Conservation (phyloP, 2,888 invertebrate species). For the Axea sp. region DNA sequence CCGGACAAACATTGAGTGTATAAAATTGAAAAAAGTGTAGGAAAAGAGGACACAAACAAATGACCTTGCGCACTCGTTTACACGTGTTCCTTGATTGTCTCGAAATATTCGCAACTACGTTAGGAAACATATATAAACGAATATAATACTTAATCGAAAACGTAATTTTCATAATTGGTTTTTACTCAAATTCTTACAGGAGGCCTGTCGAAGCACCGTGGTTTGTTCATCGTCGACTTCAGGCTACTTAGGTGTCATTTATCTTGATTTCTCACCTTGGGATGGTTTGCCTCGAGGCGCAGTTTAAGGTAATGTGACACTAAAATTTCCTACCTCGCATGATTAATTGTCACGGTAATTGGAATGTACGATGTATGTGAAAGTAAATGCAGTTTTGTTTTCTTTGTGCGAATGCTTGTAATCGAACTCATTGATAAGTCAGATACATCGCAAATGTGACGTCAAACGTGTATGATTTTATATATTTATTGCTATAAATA, state of each 20-base stretch:
- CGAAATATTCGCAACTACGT: slow-evolving; percentile 8
- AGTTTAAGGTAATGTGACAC: slow-evolving; percentile 49
- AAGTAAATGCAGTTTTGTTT: slow-evolving; percentile 7
- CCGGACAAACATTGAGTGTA: slow-evolving; percentile 30
- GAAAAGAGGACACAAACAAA: slow-evolving; percentile 41
- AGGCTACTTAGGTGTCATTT: slow-evolving; percentile 44
- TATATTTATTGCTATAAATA: too few species aligned
- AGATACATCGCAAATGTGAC: too few species aligned
- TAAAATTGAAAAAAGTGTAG: slow-evolving; percentile 35
- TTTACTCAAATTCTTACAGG: too few species aligned
- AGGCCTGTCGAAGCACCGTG: slow-evolving; percentile 1
- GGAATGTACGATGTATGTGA: slow-evolving; percentile 1
- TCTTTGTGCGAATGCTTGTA: slow-evolving; percentile 6
- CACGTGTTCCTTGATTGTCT: slow-evolving; percentile 29
- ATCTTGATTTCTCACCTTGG: slow-evolving; percentile 51
- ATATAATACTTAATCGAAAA: too few species aligned
- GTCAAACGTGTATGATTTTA: too few species aligned
- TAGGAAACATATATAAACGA: too few species aligned
- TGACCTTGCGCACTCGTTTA: slow-evolving; percentile 33
- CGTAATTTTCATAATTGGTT: neutral
- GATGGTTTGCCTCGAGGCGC: slow-evolving; percentile 29
- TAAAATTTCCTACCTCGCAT: slow-evolving; percentile 45
- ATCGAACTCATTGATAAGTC: slow-evolving; percentile 11
- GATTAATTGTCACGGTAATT: slow-evolving; percentile 32
- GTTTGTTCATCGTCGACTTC: slow-evolving; percentile 15